phyloP scores from a whole-genome alignment of 2,113 vertebrate species.

The Coptodon rendalli region DNA sequence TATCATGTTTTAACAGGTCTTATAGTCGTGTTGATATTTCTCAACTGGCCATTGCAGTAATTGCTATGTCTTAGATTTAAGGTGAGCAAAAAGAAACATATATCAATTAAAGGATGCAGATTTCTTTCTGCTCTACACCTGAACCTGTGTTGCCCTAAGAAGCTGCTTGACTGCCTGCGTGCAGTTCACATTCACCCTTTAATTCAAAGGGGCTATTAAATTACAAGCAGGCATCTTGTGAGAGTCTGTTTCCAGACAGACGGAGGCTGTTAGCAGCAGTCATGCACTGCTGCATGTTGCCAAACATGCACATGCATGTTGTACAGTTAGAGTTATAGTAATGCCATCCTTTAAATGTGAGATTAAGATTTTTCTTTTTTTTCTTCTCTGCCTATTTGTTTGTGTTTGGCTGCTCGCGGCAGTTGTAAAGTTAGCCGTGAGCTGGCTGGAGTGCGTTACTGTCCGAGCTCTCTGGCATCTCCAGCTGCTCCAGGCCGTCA shows the following conservation, averaged over 20 bases:
- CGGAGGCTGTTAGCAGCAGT: not conserved
- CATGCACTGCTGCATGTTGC: not conserved
- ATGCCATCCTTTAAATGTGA: not conserved
- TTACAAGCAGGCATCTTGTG: not conserved
- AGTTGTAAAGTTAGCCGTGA: not conserved
- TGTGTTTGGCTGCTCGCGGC: not conserved
- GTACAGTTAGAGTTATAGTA: not conserved
- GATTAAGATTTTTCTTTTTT: not conserved
- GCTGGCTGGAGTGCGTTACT: not conserved
- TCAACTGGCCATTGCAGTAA: not conserved
- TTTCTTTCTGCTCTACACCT: not conserved
- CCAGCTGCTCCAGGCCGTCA: conserved; percentile 46
- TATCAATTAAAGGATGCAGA: not conserved
- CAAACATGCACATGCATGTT: not conserved
- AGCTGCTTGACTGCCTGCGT: not conserved
- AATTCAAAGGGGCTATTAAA: not conserved
- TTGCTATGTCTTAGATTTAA: not conserved
- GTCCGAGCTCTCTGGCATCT: not conserved
- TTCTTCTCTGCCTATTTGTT: not conserved
- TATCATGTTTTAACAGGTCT: not conserved
- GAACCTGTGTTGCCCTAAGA: not conserved
- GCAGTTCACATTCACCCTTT: not conserved
- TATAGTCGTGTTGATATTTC: not conserved
- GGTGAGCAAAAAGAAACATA: not conserved
- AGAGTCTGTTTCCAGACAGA: not conserved